Conservation (phyloP, 2,888 invertebrate species). For the Tetanocera ferruginea region DNA sequence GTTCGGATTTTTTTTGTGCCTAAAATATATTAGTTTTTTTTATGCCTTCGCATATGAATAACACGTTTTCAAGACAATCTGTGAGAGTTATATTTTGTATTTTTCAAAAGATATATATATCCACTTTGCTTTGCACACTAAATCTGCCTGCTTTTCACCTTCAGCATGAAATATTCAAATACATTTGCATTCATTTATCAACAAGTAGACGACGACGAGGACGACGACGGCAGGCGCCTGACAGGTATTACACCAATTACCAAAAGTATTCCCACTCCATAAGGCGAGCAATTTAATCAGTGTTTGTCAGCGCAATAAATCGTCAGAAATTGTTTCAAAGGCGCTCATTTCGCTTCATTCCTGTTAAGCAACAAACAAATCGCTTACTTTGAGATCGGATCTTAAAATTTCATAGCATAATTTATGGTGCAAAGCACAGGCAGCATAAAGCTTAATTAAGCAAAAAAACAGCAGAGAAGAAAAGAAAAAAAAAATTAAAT, state of each 20-base stretch:
- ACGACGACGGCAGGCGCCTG: not conserved
- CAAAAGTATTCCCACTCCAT: slow-evolving; percentile 1
- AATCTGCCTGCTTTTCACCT: not conserved
- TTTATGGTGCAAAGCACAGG: slow-evolving; percentile 2
- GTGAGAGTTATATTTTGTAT: too few relatives aligned
- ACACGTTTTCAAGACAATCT: too few relatives aligned
- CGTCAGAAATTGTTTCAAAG: not conserved
- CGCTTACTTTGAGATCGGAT: not conserved
- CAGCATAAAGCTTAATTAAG: slow-evolving; percentile 53
- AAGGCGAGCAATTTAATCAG: slow-evolving; percentile 16
- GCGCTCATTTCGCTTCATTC: not conserved
- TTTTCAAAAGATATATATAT: too few relatives aligned
- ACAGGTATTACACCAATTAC: slow-evolving; percentile 14
- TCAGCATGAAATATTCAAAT: not conserved
- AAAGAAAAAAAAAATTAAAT: not conserved
- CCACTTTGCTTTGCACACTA: not conserved
- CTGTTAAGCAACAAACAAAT: slow-evolving; percentile 3
- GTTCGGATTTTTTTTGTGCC: too few relatives aligned
- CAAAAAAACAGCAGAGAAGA: slow-evolving; percentile 43
- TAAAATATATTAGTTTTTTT: too few relatives aligned
- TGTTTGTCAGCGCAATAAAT: slow-evolving; percentile 22
- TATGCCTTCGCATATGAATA: too few relatives aligned
- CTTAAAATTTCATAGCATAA: slow-evolving; percentile 12
- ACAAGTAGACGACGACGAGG: not conserved
- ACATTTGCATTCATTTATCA: slow-evolving; percentile 7